Percentiles rank a stretch among this genome's conserved stretches.
Evolutionary conservation across 1,140 invertebrate species (phyloP).

Genomic region (Teleopsis dalmanni): DNA sequence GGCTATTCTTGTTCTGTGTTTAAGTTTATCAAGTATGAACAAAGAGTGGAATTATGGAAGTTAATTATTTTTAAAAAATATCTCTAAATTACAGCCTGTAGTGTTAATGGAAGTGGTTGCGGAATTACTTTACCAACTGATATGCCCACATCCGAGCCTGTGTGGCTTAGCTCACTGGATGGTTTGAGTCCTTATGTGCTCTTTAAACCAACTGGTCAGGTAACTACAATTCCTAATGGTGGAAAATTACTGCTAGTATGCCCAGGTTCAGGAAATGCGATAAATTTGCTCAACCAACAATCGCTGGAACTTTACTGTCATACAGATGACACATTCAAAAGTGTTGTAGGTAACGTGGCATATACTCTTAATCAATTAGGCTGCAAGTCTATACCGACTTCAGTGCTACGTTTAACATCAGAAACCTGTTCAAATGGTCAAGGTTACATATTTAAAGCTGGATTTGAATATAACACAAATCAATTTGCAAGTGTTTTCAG

Average conservation of each 20-base stretch:
- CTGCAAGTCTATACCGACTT: background rate
- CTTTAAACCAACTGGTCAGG: background rate
- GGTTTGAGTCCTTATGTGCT: background rate
- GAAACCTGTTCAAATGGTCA: background rate
- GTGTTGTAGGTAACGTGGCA: background rate
- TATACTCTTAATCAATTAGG: background rate
- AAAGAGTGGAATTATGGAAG: too few relatives aligned
- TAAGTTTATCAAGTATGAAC: too few relatives aligned
- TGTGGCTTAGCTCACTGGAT: background rate
- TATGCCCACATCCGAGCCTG: background rate
- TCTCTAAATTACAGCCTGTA: too few relatives aligned
- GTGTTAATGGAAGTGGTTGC: too few relatives aligned
- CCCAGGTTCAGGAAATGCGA: background rate
- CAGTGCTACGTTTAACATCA: background rate
- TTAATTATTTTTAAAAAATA: too few relatives aligned
- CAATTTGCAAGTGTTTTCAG: background rate
- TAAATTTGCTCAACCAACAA: background rate
- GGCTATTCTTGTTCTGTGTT: too few relatives aligned
- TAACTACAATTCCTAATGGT: background rate
- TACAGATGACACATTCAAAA: background rate
- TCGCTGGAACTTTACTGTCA: background rate
- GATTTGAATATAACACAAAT: background rate
- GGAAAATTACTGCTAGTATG: background rate
- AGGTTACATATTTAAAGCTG: constrained; percentile 1
- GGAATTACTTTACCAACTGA: background rate